Evolutionary conservation across 2,888 invertebrate species (phyloP).

Genomic region (Hirtodrosophila duncani): DNA sequence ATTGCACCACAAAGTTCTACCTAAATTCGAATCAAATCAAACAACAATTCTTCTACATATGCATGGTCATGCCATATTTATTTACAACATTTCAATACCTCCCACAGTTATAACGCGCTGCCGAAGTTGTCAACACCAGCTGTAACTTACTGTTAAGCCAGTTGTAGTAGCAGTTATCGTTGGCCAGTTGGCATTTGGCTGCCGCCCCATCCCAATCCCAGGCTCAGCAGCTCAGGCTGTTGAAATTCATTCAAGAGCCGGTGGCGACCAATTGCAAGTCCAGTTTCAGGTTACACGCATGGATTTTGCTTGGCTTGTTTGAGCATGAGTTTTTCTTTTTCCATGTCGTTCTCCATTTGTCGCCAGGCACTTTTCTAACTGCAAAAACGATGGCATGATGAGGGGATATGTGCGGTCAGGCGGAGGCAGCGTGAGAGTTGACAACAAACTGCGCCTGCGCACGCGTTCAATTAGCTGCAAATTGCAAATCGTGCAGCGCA

Average conservation of each 20-base stretch:
- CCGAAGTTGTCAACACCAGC: slow-evolving; percentile 14
- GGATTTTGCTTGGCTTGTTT: slow-evolving; percentile 38
- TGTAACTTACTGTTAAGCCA: too few relatives aligned
- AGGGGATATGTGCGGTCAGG: slow-evolving; percentile 4
- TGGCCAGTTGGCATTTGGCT: too few relatives aligned
- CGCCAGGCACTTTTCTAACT: slow-evolving; percentile 39
- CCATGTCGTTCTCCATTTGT: slow-evolving; percentile 57
- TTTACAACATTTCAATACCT: too few relatives aligned
- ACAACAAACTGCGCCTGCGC: slow-evolving; percentile 63
- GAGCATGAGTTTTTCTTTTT: slow-evolving; percentile 25
- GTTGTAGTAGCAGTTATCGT: too few relatives aligned
- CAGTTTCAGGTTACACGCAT: slow-evolving; percentile 60
- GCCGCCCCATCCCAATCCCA: too few relatives aligned
- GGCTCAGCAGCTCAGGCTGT: slow-evolving; percentile 51
- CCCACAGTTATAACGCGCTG: slow-evolving; percentile 10
- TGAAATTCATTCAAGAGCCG: slow-evolving; percentile 60
- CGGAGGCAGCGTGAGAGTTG: slow-evolving; percentile 41
- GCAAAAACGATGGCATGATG: slow-evolving; percentile 1
- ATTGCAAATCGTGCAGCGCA: slow-evolving; percentile 71
- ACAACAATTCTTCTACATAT: too few relatives aligned
- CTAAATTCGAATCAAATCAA: too few relatives aligned
- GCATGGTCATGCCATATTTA: too few relatives aligned
- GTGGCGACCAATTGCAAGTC: slow-evolving; percentile 18
- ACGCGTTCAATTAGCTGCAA: slow-evolving; percentile 73
- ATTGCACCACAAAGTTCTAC: too few relatives aligned